A percentile compares a stretch with the other conserved stretches of the same genome.
These are phyloP conservation scores for Bos indicus DNA, from an alignment of 2,113 vertebrate species.

Conservation along the genomic window DNA sequence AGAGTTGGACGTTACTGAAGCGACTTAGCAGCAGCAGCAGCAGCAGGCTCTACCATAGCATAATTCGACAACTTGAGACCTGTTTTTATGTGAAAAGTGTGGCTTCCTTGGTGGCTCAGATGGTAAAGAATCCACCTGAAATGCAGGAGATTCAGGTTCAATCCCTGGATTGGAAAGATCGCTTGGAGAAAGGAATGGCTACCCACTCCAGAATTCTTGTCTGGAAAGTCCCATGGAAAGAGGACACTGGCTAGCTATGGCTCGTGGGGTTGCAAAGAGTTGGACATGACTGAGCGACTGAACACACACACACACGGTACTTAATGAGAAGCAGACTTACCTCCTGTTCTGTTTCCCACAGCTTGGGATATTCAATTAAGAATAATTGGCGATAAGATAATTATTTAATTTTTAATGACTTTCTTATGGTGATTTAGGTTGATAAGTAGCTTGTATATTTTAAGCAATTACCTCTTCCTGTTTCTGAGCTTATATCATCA, in stretches of 20 bases:
- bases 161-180: background rate
- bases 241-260: background rate
- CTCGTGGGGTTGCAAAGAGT: background rate
- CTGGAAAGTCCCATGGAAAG: background rate
- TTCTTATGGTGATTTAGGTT: background rate
- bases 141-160: background rate
- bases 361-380: background rate
- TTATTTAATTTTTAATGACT: conserved; percentile 33
- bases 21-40: no score
- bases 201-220: background rate
- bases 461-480: background rate
- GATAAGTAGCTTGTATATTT: background rate
- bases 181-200: background rate
- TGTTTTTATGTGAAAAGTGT: background rate
- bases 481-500: background rate
- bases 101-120: background rate
- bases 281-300: background rate
- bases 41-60: background rate
- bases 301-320: background rate
- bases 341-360: background rate
- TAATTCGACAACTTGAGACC: background rate
- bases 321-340: background rate
- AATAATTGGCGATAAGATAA: background rate
- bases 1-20: no score
- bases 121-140: background rate